Percentiles rank a stretch among this genome's conserved stretches.
These are phyloP conservation scores for Aphis craccivora DNA, from an alignment of 1,140 invertebrate genomes.

Conservation along the genomic window DNA sequence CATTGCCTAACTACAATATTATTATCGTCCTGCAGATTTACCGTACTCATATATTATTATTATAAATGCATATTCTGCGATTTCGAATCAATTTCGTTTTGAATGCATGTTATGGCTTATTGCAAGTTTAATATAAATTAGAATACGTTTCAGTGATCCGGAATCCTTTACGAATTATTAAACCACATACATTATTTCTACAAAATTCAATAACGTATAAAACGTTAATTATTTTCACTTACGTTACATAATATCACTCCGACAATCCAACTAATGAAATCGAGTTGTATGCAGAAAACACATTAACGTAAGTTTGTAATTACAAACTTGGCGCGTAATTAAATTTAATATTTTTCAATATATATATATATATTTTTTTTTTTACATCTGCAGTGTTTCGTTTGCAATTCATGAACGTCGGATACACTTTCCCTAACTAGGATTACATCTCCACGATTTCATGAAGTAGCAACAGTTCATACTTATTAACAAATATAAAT, in stretches of 20 bases:
- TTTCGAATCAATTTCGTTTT: neutral
- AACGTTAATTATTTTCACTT: slow-evolving; percentile 8
- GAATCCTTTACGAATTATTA: slow-evolving; percentile 5
- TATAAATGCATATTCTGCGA: neutral
- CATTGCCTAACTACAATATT: neutral
- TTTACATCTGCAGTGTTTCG: neutral
- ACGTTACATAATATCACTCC: neutral
- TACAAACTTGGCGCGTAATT: neutral
- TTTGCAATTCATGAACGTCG: neutral
- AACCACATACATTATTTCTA: neutral
- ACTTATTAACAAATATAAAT: neutral
- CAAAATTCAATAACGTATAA: neutral
- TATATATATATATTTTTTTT: neutral
- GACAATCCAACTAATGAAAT: neutral
- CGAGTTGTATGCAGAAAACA: neutral
- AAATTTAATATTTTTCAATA: neutral
- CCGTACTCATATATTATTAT: neutral
- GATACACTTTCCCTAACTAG: neutral
- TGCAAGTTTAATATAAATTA: neutral
- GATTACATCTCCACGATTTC: neutral
- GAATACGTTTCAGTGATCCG: neutral
- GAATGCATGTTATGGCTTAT: neutral
- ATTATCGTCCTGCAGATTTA: neutral
- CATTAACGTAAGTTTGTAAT: neutral
- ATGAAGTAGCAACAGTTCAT: neutral